Evolutionary conservation across 2,113 vertebrate genomes (phyloP).

Genomic region (Urocynchramus pylzowi): DNA sequence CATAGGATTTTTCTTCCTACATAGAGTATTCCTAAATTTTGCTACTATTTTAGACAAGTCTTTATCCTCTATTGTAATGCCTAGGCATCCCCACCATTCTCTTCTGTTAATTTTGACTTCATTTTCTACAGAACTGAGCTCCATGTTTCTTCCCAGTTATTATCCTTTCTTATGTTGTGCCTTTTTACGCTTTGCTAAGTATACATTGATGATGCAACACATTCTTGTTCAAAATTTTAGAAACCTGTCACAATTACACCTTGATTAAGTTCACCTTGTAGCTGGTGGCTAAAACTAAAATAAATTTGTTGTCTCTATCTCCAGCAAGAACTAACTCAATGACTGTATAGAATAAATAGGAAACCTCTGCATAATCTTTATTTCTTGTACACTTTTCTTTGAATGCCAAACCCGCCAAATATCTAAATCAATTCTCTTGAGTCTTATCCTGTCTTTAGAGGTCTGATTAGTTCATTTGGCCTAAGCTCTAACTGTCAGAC

Average conservation of each 20-base stretch:
- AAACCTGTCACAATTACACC: neutral
- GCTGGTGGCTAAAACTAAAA: neutral
- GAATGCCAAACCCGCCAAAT: neutral
- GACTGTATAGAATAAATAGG: neutral
- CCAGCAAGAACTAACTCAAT: neutral
- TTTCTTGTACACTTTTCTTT: neutral
- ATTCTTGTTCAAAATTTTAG: neutral
- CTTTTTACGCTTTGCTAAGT: neutral
- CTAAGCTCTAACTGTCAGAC: neutral
- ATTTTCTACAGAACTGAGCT: neutral
- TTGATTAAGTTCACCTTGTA: neutral
- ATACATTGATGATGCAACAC: neutral
- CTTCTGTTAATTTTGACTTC: neutral
- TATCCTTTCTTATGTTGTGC: neutral
- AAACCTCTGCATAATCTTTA: neutral
- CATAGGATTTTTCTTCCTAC: neutral
- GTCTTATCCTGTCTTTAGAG: neutral
- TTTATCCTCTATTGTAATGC: neutral
- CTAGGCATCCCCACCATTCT: neutral
- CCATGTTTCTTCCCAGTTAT: neutral
- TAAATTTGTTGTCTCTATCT: fast-evolving
- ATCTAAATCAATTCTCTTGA: neutral
- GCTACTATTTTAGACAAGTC: neutral
- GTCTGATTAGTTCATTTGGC: neutral
- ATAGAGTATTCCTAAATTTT: neutral